A percentile compares a stretch with the other conserved stretches of the same genome.
phyloP scores from a whole-genome alignment of 2,113 vertebrate species.

The Myrmophylax atrothorax region DNA sequence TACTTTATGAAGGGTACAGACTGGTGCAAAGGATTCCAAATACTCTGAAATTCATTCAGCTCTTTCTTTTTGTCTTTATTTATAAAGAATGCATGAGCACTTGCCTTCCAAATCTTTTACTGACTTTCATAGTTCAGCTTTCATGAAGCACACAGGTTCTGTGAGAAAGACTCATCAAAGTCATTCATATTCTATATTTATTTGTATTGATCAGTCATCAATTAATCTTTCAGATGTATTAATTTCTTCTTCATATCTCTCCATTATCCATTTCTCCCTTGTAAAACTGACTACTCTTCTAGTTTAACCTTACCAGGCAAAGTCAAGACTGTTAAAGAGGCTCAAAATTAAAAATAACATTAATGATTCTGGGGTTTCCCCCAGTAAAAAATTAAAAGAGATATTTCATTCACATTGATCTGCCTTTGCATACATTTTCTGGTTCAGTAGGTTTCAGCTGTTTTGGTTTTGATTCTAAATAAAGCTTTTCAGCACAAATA shows the following conservation, averaged over 20 bases:
- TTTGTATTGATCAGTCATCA: neutral
- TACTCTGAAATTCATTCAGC: neutral
- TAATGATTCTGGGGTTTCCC: neutral
- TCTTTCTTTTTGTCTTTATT: neutral
- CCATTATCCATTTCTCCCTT: neutral
- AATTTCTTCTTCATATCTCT: neutral
- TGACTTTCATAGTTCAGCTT: neutral
- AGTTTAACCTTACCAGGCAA: neutral
- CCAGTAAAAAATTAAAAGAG: neutral
- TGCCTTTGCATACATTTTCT: constrained; percentile 1
- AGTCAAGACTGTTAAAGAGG: neutral
- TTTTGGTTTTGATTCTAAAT: constrained; percentile 16
- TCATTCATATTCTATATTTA: neutral
- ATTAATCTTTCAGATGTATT: neutral
- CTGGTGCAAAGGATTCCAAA: neutral
- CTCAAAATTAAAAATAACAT: constrained; percentile 12
- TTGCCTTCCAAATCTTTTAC: neutral
- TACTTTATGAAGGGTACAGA: neutral
- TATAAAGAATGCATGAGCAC: neutral
- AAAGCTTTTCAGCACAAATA: constrained; percentile 1
- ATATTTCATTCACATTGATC: constrained; percentile 33
- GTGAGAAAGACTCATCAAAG: neutral
- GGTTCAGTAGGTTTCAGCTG: neutral
- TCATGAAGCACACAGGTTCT: neutral
- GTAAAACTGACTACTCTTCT: neutral